Evolutionary conservation across 2,888 invertebrate species (phyloP).

Genomic region (Drosophila meridiana): DNA sequence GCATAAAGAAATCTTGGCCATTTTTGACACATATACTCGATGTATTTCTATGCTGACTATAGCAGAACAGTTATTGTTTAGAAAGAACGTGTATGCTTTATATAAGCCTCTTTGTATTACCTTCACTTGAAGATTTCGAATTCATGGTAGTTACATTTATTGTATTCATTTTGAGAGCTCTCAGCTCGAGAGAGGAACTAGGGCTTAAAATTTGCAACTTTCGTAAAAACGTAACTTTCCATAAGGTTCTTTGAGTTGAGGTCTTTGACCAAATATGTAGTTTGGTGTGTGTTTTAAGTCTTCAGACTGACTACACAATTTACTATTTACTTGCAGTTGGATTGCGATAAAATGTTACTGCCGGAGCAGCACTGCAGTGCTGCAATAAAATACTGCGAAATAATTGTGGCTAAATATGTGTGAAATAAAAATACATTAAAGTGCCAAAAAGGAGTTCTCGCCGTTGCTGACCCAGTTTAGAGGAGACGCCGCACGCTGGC

Average conservation of each 20-base stretch:
- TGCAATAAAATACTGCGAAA: conserved; percentile 53
- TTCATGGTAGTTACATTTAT: neutral
- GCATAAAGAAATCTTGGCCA: neutral
- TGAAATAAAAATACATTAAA: conserved; percentile 60
- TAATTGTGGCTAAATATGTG: conserved; percentile 57
- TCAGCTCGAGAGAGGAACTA: neutral
- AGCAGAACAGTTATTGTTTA: neutral
- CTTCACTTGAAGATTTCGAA: neutral
- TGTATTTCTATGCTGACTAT: neutral
- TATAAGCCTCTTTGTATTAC: neutral
- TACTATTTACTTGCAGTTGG: neutral
- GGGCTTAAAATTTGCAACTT: neutral
- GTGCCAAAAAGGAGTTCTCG: conserved; percentile 27
- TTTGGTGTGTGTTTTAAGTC: neutral
- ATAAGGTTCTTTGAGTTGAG: neutral
- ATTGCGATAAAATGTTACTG: conserved; percentile 18
- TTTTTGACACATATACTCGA: neutral
- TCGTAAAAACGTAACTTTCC: neutral
- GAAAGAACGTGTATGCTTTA: neutral
- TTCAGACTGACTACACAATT: neutral
- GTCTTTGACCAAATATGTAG: neutral
- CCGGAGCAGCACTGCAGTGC: conserved; percentile 27
- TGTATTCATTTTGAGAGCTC: neutral
- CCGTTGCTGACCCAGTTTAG: conserved; percentile 51
- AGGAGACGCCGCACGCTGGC: conserved; percentile 12